A percentile compares a stretch with the other conserved stretches of the same genome.
These are phyloP conservation scores for Acanthochromis polyacanthus DNA, from an alignment of 2,113 vertebrate species.

Conservation along the genomic window DNA sequence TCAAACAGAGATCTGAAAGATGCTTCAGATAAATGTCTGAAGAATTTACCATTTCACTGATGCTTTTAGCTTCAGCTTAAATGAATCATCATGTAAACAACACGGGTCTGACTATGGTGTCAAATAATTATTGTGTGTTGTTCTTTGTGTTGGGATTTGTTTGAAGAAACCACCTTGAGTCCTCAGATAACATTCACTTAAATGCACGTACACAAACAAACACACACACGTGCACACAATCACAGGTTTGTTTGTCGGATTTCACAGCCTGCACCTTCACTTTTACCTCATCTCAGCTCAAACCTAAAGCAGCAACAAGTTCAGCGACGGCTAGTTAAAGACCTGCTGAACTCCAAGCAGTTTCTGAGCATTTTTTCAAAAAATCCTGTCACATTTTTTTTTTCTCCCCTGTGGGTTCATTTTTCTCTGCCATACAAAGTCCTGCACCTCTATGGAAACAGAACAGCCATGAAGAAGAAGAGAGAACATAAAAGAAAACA, in stretches of 20 bases:
- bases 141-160: constrained; percentile 23
- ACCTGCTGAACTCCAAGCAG: no score
- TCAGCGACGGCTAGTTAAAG: no score
- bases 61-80: constrained; percentile 50
- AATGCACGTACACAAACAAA: background rate
- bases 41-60: constrained; percentile 33
- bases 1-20: background rate
- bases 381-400: no score
- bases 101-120: constrained; percentile 4
- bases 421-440: no score
- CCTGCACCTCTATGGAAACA: no score
- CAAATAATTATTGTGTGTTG: constrained; percentile 4
- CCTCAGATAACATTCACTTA: constrained; percentile 38
- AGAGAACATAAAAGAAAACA: no score
- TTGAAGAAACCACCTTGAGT: constrained; percentile 51
- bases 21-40: constrained; percentile 15
- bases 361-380: no score
- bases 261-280: background rate
- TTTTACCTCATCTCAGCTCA: background rate
- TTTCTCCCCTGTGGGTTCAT: no score
- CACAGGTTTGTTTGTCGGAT: background rate
- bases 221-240: background rate
- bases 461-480: no score
- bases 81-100: constrained; percentile 35
- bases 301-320: background rate